Base-by-base conservation (phyloP, 2,113 vertebrate genomes). In the Atrichornis clamosus region DNA sequence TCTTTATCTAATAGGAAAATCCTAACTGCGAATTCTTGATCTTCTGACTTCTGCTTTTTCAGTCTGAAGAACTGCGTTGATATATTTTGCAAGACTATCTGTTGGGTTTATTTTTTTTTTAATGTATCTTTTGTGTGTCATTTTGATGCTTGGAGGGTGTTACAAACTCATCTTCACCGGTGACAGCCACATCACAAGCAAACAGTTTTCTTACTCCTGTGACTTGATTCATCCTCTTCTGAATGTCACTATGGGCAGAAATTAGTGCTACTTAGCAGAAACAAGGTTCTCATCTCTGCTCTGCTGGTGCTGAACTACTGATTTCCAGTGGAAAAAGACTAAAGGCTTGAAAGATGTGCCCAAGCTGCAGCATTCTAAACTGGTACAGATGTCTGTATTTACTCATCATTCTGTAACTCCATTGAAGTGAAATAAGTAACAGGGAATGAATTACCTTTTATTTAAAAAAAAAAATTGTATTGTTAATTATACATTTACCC, bases 1-100 rank as follows among this genome's bases (percentile, higher is more conserved):
- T 95, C 79, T 94, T 92, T 89, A 84, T 89, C 80, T 82, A 82
- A 55, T 24, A 90, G 53, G 90, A 96, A 95, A 92, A 93, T 84
- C 73, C 73, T 78, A 67, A 78, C 79, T 89, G 87, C 0, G 28
- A 85, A 60, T 93, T 93, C 95, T 95, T 94, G 90, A 91, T 96
- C 82, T 80, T 77, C 50, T 84, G 92, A 81, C 85, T 89, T 91
- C 30, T 63, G 47, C 52, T 67, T 84, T 93, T 86, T 84, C 68
- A 37, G n/a, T 93, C 44, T 84, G 52, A 75, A 92, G 55, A 84
- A 68, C 60, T 75, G 65, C 60, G 77, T 17, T 92, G 70, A 80
- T 75, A 64, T 23, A 75, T 90, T 83, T 94, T 94, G 39, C 68
- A 75, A 86, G 63, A 63, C 11, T 90, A 47, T 87, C 78, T 88